phyloP scores from a whole-genome alignment of 2,888 invertebrate species.

The Heteromyza rotundicornis region DNA sequence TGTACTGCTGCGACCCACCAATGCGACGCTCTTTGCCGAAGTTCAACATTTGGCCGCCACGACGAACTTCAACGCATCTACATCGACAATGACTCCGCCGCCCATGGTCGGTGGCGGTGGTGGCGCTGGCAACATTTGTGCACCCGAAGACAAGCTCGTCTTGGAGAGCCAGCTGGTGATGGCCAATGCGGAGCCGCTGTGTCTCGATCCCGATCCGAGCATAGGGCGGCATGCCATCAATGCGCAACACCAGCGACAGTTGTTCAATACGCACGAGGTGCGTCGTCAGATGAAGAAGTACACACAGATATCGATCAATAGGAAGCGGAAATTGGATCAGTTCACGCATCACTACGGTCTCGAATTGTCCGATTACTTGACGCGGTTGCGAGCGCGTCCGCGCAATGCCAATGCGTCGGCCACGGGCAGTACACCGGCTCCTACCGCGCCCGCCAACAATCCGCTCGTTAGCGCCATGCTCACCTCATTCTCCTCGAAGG shows the following conservation, averaged over 20 bases:
- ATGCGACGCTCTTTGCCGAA: constrained; percentile 72
- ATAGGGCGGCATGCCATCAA: constrained; percentile 79
- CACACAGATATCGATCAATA: constrained; percentile 81
- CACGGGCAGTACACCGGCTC: constrained; percentile 25
- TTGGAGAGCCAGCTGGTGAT: constrained; percentile 83
- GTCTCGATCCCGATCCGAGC: constrained; percentile 86
- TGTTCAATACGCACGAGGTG: constrained; percentile 77
- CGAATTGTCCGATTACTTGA: constrained; percentile 67
- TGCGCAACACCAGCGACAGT: constrained; percentile 75
- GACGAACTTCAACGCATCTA: constrained; percentile 21
- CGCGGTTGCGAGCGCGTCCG: constrained; percentile 55
- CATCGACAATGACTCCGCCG: constrained; percentile 23
- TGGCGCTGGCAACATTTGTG: constrained; percentile 1
- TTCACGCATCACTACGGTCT: constrained; percentile 81
- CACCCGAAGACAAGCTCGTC: constrained; percentile 54
- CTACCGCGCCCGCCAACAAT: constrained; percentile 49
- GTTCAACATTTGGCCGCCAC: constrained; percentile 60
- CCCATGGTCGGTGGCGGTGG: neutral
- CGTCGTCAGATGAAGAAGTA: constrained; percentile 78
- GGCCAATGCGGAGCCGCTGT: constrained; percentile 85
- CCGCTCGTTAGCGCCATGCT: constrained; percentile 54
- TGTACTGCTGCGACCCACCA: constrained; percentile 85
- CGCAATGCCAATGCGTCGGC: constrained; percentile 49
- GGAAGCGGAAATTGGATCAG: constrained; percentile 86
- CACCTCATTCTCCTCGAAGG: constrained; percentile 57